phyloP scores from a whole-genome alignment of 2,888 invertebrate genomes.

The Zeuzera pyrina region DNA sequence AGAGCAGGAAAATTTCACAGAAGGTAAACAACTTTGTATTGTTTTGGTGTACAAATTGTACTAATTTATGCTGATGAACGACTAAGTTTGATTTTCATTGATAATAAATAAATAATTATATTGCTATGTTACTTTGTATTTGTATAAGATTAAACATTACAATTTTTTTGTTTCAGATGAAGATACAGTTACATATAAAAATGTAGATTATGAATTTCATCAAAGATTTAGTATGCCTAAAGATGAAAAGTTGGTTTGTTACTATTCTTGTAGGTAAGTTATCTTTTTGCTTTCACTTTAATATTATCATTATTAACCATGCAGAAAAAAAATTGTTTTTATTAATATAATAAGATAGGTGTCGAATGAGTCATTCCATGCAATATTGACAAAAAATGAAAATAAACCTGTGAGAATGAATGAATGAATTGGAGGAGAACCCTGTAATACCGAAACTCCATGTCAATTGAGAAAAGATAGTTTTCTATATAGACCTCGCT shows the following conservation, averaged over 20 bases:
- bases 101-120: too few species aligned
- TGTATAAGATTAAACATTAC: constrained; percentile 5
- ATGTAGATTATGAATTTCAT: constrained; percentile 86
- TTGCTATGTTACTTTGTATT: constrained; percentile 2
- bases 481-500: too few species aligned
- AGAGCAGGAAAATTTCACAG: constrained; percentile 74
- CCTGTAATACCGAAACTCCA: too few species aligned
- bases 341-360: too few species aligned
- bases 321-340: too few species aligned
- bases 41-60: constrained; percentile 2
- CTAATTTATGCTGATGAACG: not conserved
- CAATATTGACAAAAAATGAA: too few species aligned
- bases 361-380: too few species aligned
- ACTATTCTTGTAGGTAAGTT: constrained; percentile 91
- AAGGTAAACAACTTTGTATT: constrained; percentile 41
- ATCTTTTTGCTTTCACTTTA: constrained; percentile 1
- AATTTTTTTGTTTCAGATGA: constrained; percentile 75
- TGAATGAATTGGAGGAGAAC: too few species aligned
- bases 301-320: constrained; percentile 7
- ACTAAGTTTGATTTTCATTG: not conserved
- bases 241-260: constrained; percentile 97
- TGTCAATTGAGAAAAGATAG: not conserved
- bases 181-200: constrained; percentile 85
- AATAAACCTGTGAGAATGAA: too few species aligned
- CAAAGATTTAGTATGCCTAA: constrained; percentile 91